These are phyloP conservation scores for Aratinga solstitialis DNA, from an alignment of 2,797 vertebrate species.

Conservation along the genomic window DNA sequence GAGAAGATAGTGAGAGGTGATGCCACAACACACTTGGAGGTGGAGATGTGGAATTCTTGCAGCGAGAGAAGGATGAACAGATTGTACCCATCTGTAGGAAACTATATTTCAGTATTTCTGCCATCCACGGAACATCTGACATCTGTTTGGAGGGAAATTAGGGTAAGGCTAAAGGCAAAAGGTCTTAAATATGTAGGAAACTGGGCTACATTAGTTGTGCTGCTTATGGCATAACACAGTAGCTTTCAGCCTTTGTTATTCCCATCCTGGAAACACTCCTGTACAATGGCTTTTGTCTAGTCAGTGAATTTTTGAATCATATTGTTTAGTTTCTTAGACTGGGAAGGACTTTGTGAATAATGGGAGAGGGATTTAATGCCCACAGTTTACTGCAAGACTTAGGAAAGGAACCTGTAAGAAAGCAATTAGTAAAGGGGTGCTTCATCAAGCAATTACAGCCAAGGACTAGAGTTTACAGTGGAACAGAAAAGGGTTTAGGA, in stretches of 20 bases:
- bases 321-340: neutral
- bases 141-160: neutral
- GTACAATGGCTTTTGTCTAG: neutral
- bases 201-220: neutral
- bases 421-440: neutral
- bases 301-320: neutral
- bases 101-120: neutral
- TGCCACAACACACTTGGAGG: neutral
- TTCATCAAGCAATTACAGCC: neutral
- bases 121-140: neutral
- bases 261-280: neutral
- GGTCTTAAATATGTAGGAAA: neutral
- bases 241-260: conserved; percentile 3
- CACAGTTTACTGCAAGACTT: neutral
- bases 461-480: neutral
- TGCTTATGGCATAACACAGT: neutral
- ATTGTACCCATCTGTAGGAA: conserved; percentile 4
- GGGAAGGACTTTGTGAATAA: neutral
- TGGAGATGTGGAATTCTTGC: neutral
- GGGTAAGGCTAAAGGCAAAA: neutral
- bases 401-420: neutral
- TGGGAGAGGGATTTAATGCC: neutral
- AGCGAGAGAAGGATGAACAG: neutral
- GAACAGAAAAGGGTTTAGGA: neutral
- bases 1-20: neutral